Evolutionary conservation across 1,140 invertebrate species (phyloP).

Genomic region (Atta cephalotes): DNA sequence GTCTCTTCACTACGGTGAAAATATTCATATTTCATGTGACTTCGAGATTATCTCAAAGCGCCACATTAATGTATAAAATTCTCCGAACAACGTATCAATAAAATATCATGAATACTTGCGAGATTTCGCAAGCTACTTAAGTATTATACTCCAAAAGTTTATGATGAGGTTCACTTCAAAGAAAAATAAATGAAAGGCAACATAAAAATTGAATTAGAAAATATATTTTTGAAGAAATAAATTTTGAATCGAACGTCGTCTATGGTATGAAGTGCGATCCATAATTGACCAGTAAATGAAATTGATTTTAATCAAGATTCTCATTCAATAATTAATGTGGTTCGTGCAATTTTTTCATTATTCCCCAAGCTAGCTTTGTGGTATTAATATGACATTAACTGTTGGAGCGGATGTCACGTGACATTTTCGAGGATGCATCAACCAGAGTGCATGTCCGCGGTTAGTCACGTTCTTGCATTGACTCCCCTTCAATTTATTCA

Average conservation of each 20-base stretch:
- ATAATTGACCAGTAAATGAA: background rate
- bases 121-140: background rate
- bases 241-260: no score
- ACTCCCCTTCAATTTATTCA: conserved; percentile 46
- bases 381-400: conserved; percentile 17
- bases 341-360: conserved; percentile 41
- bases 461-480: conserved; percentile 16
- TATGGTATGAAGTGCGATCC: background rate
- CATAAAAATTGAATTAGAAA: background rate
- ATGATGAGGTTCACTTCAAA: background rate
- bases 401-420: conserved; percentile 4
- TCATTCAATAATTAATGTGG: background rate
- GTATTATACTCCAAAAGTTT: background rate
- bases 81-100: background rate
- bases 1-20: background rate
- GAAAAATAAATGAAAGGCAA: background rate
- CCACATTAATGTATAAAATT: background rate
- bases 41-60: background rate
- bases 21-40: conserved; percentile 31
- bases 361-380: background rate
- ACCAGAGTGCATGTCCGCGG: background rate
- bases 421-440: conserved; percentile 4
- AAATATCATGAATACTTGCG: background rate
- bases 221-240: background rate
- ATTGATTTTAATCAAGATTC: conserved; percentile 20